Base-by-base conservation (phyloP, 2,888 invertebrate genomes). In the Cryptocheilus praepositus region DNA sequence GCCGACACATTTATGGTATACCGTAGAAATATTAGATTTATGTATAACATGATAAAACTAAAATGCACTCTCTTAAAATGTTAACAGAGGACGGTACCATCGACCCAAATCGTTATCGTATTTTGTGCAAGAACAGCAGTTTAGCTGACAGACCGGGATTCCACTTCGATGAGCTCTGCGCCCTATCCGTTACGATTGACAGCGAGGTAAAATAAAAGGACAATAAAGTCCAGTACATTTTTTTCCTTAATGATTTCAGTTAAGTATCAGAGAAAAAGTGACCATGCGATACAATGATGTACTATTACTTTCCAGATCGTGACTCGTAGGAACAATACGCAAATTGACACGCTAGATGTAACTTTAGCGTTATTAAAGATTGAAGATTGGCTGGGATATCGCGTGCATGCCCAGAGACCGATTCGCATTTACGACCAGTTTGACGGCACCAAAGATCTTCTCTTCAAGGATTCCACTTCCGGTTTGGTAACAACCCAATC, bases 391-490 rank as follows among this genome's bases (percentile, higher is more conserved):
- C 90, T 92, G 82, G 92, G 92, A 0, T 91, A 91, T 88, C 84
- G 85, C 61, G 58, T 87, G 85, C 0, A 89, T 87, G 0, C 70
- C 67, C 0, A 78, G 79, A 19, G 83, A 72, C 62, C 91, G 86
- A 60, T 89, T 89, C 81, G 90, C 90, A 79, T 93, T 49, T 94
- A 91, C 83, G 92, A 92, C 0, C 86, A 90, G 0, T 93, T 93
- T 85, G 90, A 91, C 67, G 89, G 90, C 0, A 84, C 82, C 7
- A 84, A 78, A 28, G 89, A 93, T 82, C 86, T 94, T 5, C 85
- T 94, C 0, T 93, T 93, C 89, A 92, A 92, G 86, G 92, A 92
- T 74, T 91, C 92, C 0, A 92, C 92, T 0, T 89, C 91, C 0
- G 92, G 92, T 1, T 84, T 93, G 0, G 89, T 91, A 0, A 89